Evolutionary conservation across 2,113 vertebrate genomes (phyloP).

Genomic region (Cardinalis cardinalis): DNA sequence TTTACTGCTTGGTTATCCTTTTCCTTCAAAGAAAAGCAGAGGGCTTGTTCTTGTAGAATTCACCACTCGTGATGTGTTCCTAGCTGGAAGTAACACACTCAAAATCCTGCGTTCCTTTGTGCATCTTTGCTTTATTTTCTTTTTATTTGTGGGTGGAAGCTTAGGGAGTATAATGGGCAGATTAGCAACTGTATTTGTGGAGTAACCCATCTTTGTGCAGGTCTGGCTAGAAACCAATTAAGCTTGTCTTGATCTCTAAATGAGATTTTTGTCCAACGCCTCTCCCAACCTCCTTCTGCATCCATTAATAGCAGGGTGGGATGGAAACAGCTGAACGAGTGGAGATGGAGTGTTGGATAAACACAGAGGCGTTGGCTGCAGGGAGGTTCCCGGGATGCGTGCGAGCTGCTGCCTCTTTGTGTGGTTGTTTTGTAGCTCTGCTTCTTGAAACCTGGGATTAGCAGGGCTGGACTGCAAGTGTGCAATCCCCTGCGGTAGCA

Average conservation of each 20-base stretch:
- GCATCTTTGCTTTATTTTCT: slow-evolving; percentile 20
- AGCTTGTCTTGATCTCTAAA: slow-evolving; percentile 70
- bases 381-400: background rate
- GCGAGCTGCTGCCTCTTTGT: background rate
- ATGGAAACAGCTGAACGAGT: slow-evolving; percentile 39
- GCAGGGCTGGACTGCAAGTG: background rate
- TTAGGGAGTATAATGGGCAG: slow-evolving; percentile 56
- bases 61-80: background rate
- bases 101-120: slow-evolving; percentile 38
- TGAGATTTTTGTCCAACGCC: slow-evolving; percentile 41
- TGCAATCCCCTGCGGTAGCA: accelerated
- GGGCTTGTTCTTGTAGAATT: background rate
- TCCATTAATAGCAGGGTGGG: slow-evolving; percentile 43
- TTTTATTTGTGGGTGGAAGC: slow-evolving; percentile 4
- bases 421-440: background rate
- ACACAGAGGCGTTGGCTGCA: background rate
- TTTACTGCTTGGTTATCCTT: background rate
- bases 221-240: slow-evolving; percentile 66
- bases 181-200: slow-evolving; percentile 60
- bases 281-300: slow-evolving; percentile 3
- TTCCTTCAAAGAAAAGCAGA: background rate
- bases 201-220: slow-evolving; percentile 59
- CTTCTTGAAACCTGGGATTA: background rate
- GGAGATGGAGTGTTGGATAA: background rate
- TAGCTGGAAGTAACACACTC: background rate